These are phyloP conservation scores for Troglohyphantes excavatus DNA, from an alignment of 2,888 invertebrate species.

Conservation along the genomic window DNA sequence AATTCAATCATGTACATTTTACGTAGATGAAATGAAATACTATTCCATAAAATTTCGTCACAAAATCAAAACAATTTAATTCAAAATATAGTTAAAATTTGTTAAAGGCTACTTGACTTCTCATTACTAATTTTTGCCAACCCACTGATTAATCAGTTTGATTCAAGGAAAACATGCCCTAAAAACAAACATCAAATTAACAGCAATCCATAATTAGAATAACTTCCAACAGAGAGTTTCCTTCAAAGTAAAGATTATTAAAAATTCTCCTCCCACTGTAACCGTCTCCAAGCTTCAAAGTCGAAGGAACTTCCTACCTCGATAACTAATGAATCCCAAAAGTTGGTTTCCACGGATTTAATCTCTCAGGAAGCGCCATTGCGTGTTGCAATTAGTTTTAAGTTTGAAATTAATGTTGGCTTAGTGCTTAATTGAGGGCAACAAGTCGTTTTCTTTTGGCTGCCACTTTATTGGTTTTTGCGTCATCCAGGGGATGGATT, in stretches of 20 bases:
- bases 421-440: slow-evolving; percentile 29
- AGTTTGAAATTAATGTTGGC: slow-evolving; percentile 39
- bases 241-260: slow-evolving; percentile 23
- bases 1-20: too few relatives aligned
- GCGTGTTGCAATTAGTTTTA: slow-evolving; percentile 23
- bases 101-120: too few relatives aligned
- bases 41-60: too few relatives aligned
- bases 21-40: too few relatives aligned
- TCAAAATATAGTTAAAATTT: too few relatives aligned
- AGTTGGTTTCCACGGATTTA: slow-evolving; percentile 15
- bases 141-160: too few relatives aligned
- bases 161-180: background rate
- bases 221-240: background rate
- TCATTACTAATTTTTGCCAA: too few relatives aligned
- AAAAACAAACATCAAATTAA: background rate
- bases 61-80: too few relatives aligned
- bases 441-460: background rate
- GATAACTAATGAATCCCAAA: slow-evolving; percentile 28
- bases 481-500: background rate
- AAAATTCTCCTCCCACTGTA: slow-evolving; percentile 14
- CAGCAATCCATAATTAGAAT: slow-evolving; percentile 1
- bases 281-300: background rate
- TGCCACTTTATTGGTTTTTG: slow-evolving; percentile 22
- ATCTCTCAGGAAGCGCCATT: slow-evolving; percentile 22
- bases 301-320: background rate